Percentiles rank a stretch among this genome's conserved stretches.
Conservation (phyloP, 2,113 vertebrate species). For the Leuciscus idus region DNA sequence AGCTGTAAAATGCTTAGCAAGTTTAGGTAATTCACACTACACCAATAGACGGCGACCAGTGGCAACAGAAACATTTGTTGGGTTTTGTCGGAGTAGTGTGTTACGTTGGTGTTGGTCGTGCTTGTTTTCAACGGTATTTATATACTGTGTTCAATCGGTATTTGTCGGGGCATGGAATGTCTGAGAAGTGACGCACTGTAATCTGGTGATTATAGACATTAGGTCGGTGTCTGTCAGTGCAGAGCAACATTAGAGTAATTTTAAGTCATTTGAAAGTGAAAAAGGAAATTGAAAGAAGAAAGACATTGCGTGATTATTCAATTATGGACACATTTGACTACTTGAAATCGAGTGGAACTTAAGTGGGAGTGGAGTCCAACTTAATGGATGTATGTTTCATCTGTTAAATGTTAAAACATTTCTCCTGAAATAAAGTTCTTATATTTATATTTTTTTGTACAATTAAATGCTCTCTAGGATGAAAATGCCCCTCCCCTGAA, state of each 20-base stretch:
- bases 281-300: background rate
- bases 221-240: background rate
- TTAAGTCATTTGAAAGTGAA: background rate
- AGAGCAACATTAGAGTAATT: background rate
- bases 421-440: too few relatives aligned
- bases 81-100: background rate
- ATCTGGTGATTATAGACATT: background rate
- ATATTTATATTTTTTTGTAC: background rate
- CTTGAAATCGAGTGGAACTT: background rate
- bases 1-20: constrained; percentile 1
- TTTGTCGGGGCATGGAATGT: background rate
- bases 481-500: background rate
- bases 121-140: too few relatives aligned
- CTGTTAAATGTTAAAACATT: too few relatives aligned
- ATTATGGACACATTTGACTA: background rate
- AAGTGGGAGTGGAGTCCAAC: too few relatives aligned
- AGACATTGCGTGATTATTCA: background rate
- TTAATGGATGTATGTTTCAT: too few relatives aligned
- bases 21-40: background rate
- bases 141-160: too few relatives aligned
- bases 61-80: background rate
- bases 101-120: background rate
- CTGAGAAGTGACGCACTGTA: background rate
- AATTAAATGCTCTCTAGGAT: background rate
- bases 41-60: background rate